Percentiles rank a stretch among this genome's conserved stretches.
Evolutionary conservation across 1,140 invertebrate genomes (phyloP).

Genomic region (Brachionus asplanchnoidis): DNA sequence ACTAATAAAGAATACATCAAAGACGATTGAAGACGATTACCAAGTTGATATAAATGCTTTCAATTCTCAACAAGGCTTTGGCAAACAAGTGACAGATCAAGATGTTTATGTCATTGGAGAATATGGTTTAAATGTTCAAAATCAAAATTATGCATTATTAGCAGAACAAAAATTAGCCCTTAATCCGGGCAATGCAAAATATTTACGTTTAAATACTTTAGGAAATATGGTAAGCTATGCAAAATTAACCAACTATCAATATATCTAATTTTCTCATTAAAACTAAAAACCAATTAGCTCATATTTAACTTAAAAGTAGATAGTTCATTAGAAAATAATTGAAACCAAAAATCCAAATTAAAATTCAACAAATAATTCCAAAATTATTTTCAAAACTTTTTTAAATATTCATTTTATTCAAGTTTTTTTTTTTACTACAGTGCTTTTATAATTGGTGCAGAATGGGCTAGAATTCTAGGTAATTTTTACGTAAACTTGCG

Average conservation of each 20-base stretch:
- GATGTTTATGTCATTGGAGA: conserved; percentile 33
- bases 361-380: not conserved
- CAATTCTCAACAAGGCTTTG: not conserved
- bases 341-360: too few relatives aligned
- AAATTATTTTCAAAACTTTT: not conserved
- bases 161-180: conserved; percentile 37
- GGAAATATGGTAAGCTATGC: not conserved
- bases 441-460: too few relatives aligned
- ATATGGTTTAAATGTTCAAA: conserved; percentile 25
- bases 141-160: conserved; percentile 44
- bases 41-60: conserved; percentile 68
- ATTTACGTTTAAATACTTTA: not conserved
- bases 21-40: conserved; percentile 86
- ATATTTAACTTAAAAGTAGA: too few relatives aligned
- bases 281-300: too few relatives aligned
- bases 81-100: not conserved
- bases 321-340: too few relatives aligned
- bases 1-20: conserved; percentile 64
- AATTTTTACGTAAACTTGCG: too few relatives aligned
- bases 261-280: too few relatives aligned
- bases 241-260: too few relatives aligned
- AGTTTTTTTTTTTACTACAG: too few relatives aligned
- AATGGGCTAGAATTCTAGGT: too few relatives aligned
- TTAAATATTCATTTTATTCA: too few relatives aligned
- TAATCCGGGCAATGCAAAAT: not conserved